Evolutionary conservation across 2,113 vertebrate species (phyloP).

Genomic region (Lophochroa leadbeateri): DNA sequence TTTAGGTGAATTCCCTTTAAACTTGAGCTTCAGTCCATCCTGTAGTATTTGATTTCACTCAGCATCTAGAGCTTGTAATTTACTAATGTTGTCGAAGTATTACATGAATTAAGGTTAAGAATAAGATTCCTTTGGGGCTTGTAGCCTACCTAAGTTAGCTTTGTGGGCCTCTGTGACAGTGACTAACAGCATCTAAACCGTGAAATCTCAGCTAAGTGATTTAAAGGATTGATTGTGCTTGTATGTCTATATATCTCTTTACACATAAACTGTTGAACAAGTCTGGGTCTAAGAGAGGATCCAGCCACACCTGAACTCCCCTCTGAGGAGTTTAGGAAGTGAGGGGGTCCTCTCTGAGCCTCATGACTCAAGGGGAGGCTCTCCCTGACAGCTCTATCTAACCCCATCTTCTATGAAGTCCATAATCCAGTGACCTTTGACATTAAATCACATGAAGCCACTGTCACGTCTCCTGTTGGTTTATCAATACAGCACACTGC

Average conservation of each 20-base stretch:
- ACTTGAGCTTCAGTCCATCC: not conserved
- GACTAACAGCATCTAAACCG: not conserved
- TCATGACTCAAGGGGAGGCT: not conserved
- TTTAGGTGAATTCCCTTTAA: not conserved
- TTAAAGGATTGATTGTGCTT: not conserved
- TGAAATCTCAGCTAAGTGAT: not conserved
- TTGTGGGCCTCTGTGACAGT: not conserved
- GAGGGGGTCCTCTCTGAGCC: not conserved
- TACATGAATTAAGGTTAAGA: not conserved
- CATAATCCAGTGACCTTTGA: not conserved
- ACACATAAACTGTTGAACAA: not conserved
- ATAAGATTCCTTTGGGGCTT: not conserved
- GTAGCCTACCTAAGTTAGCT: not conserved
- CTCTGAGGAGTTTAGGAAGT: not conserved
- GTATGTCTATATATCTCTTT: not conserved
- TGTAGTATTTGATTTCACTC: not conserved
- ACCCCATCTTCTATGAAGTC: not conserved
- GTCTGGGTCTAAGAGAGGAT: not conserved
- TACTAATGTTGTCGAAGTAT: not conserved
- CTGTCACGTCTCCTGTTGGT: not conserved
- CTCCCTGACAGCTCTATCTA: not conserved
- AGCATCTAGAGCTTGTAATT: not conserved
- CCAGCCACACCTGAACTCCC: not conserved
- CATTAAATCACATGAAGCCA: not conserved
- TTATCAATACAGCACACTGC: not conserved